Percentiles rank a stretch among this genome's conserved stretches.
Evolutionary conservation across 2,113 vertebrate genomes (phyloP).

Genomic region (Pangasianodon hypophthalmus): DNA sequence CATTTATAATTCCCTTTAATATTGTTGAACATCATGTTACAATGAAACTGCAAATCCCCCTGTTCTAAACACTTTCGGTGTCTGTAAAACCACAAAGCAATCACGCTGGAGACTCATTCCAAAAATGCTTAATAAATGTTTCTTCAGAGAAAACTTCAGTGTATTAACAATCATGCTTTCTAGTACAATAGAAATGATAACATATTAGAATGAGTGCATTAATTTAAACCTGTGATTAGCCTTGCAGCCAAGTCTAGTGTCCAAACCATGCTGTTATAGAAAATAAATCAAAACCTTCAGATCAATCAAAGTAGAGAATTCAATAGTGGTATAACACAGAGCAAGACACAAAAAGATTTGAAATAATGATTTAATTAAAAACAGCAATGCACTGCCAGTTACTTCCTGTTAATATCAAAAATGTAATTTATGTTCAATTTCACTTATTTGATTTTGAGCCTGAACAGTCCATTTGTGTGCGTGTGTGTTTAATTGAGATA

Average conservation of each 20-base stretch:
- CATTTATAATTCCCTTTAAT: neutral
- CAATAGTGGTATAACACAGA: neutral
- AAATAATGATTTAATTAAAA: neutral
- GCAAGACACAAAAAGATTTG: neutral
- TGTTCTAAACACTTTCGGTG: neutral
- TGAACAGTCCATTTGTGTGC: too few relatives aligned
- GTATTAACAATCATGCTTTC: neutral
- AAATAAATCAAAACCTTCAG: neutral
- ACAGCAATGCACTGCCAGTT: neutral
- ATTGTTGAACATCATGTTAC: neutral
- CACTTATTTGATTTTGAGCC: too few relatives aligned
- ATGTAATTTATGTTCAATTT: neutral
- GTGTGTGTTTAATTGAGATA: neutral
- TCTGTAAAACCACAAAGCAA: neutral
- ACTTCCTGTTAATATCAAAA: neutral
- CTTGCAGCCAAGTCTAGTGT: too few relatives aligned
- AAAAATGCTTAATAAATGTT: neutral
- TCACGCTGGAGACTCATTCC: neutral
- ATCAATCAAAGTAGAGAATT: neutral
- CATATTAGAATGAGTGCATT: neutral
- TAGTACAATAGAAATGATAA: neutral
- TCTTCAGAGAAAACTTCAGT: too few relatives aligned
- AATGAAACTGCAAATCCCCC: neutral
- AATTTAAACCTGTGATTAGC: too few relatives aligned
- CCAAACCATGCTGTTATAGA: neutral